These are phyloP conservation scores for Brienomyrus longianalis DNA, from an alignment of 2,113 vertebrate species.

Conservation along the genomic window DNA sequence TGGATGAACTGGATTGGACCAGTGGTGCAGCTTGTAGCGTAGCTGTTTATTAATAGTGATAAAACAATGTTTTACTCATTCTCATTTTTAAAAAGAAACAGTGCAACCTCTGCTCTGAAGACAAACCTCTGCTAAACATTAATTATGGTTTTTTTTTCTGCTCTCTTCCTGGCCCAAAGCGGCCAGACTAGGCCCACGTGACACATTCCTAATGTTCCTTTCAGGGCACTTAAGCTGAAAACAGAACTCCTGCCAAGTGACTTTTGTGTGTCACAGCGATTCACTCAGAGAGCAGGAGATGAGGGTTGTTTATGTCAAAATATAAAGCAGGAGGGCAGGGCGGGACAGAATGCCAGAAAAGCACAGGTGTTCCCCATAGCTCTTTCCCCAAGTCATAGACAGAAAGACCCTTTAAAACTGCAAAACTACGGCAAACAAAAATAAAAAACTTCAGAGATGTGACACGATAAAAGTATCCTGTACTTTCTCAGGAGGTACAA, in stretches of 20 bases:
- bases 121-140: background rate
- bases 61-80: background rate
- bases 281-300: background rate
- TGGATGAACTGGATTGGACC: background rate
- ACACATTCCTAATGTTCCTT: background rate
- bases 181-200: background rate
- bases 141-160: background rate
- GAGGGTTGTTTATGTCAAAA: slow-evolving; percentile 4
- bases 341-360: background rate
- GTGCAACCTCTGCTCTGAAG: background rate
- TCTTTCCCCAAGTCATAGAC: background rate
- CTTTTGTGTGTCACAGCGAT: background rate
- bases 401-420: background rate
- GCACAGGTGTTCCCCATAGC: background rate
- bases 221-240: background rate
- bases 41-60: background rate
- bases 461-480: background rate
- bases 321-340: background rate
- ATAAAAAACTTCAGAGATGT: background rate
- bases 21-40: background rate
- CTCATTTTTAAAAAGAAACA: background rate
- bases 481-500: background rate
- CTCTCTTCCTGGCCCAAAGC: background rate
- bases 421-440: background rate
- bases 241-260: background rate